Conservation (phyloP, 2,888 invertebrate species). For the Phyllotreta striolata region DNA sequence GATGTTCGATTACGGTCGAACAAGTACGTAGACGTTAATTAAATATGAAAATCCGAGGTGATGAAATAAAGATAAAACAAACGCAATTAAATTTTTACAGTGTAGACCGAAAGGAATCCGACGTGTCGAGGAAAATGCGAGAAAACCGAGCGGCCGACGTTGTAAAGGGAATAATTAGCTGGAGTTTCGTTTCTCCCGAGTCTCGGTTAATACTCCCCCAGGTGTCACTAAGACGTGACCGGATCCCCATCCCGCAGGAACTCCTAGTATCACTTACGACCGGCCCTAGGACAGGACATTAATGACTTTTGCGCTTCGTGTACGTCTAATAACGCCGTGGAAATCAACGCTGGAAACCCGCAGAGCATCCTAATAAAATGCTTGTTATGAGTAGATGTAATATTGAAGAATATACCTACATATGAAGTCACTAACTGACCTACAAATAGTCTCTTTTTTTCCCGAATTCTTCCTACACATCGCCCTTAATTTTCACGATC, state of each 20-base stretch:
- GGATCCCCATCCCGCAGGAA: conserved; percentile 55
- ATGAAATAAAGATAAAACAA: too few species aligned
- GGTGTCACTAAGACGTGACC: conserved; percentile 56
- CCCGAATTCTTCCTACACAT: too few species aligned
- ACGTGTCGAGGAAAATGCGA: neutral
- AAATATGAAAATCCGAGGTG: too few species aligned
- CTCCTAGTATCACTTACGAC: conserved; percentile 60
- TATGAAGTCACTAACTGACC: neutral
- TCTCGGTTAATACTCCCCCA: conserved; percentile 34
- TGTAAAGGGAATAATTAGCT: conserved; percentile 55
- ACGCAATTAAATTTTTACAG: too few species aligned
- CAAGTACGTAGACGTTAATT: too few species aligned
- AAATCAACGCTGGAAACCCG: conserved; percentile 29
- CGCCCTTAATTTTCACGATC: too few species aligned
- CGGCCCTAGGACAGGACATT: conserved; percentile 47
- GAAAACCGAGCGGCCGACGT: conserved; percentile 12
- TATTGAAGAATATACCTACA: neutral
- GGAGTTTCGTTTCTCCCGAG: conserved; percentile 47
- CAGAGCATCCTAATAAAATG: conserved; percentile 5
- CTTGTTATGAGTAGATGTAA: conserved; percentile 1
- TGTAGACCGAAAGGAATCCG: too few species aligned
- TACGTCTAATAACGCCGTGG: conserved; percentile 42
- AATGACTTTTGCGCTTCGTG: conserved; percentile 25
- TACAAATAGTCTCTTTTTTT: neutral
- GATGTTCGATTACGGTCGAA: too few species aligned